Conservation (phyloP, 1,140 invertebrate genomes). For the Lanistes nyassanus region DNA sequence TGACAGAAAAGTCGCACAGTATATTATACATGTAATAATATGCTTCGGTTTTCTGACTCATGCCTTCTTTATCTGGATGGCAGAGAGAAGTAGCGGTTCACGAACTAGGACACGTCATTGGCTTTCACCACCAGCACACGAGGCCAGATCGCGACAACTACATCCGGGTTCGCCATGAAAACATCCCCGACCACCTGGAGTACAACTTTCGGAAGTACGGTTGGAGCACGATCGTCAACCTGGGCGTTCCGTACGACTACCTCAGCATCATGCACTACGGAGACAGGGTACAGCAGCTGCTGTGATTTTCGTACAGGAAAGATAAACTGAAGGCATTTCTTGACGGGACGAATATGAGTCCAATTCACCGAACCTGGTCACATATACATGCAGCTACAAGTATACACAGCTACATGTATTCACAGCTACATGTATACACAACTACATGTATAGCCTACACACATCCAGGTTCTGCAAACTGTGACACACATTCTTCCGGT, state of each 20-base stretch:
- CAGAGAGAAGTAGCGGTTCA: conserved; percentile 50
- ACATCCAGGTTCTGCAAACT: too few species aligned
- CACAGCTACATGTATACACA: too few species aligned
- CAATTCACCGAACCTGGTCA: neutral
- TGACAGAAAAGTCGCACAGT: neutral
- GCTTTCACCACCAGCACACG: conserved; percentile 70
- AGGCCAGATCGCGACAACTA: conserved; percentile 64
- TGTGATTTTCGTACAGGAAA: neutral
- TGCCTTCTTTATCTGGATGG: neutral
- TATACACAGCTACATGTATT: too few species aligned
- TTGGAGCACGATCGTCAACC: conserved; percentile 91
- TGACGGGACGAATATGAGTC: neutral
- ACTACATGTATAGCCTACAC: too few species aligned
- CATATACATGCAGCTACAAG: neutral
- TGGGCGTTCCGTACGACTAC: conserved; percentile 93
- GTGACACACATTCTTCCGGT: too few species aligned
- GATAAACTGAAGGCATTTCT: neutral
- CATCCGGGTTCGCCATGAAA: conserved; percentile 57
- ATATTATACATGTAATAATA: neutral
- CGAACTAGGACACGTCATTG: conserved; percentile 68
- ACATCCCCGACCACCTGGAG: conserved; percentile 64
- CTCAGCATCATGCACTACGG: conserved; percentile 93
- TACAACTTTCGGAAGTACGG: conserved; percentile 98
- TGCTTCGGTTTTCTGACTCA: neutral
- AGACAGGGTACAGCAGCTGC: conserved; percentile 25